phyloP scores from a whole-genome alignment of 2,888 invertebrate genomes.

The Drosophila subquinaria region DNA sequence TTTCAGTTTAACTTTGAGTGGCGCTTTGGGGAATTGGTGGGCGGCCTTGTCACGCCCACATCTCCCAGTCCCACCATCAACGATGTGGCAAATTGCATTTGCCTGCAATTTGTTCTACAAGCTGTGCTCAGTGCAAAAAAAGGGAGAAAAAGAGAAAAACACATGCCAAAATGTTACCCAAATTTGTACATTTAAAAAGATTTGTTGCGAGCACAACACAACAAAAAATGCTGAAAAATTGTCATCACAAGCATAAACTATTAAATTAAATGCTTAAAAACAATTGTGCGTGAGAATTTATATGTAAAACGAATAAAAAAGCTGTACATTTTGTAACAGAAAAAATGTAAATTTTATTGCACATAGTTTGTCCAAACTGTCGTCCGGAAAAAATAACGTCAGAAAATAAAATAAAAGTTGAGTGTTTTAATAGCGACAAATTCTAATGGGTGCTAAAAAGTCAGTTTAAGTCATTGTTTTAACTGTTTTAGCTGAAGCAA shows the following conservation, averaged over 20 bases:
- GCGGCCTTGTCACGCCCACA: conserved; percentile 19
- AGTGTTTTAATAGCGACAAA: conserved; percentile 7
- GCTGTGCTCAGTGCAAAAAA: conserved; percentile 13
- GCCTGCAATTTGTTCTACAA: conserved; percentile 52
- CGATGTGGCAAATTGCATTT: conserved; percentile 60
- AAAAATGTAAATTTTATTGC: conserved; percentile 37
- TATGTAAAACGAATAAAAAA: conserved; percentile 30
- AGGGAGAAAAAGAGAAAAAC: conserved; percentile 12
- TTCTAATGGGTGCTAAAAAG: background rate
- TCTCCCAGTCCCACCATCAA: conserved; percentile 25
- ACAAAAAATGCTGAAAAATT: conserved; percentile 16
- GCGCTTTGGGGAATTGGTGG: background rate
- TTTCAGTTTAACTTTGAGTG: conserved; percentile 30
- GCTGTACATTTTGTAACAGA: conserved; percentile 2
- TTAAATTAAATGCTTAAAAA: conserved; percentile 64
- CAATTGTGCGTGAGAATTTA: conserved; percentile 64
- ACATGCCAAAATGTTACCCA: conserved; percentile 47
- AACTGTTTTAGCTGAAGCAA: background rate
- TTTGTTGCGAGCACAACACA: conserved; percentile 41
- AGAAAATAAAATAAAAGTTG: conserved; percentile 14
- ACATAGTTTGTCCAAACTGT: conserved; percentile 2
- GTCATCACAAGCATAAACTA: conserved; percentile 43
- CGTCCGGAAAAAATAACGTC: conserved; percentile 16
- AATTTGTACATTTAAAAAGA: conserved; percentile 58
- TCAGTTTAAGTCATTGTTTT: background rate